Percentiles rank a stretch among this genome's conserved stretches.
These are phyloP conservation scores for Galaxea fascicularis DNA, from an alignment of 92 coral and sea anemone species.

Conservation along the genomic window DNA sequence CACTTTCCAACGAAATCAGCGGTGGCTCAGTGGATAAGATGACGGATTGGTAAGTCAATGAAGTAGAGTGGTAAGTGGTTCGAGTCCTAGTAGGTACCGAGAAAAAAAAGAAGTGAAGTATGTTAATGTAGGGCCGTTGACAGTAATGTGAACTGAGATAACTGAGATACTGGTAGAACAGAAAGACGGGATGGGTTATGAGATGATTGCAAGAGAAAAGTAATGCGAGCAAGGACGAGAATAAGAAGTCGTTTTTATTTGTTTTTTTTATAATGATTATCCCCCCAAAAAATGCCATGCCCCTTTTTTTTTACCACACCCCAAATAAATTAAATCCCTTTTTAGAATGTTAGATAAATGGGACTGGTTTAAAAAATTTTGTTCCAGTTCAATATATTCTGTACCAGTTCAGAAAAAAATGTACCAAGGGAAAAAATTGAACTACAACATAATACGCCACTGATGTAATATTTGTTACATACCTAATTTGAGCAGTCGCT, in stretches of 20 bases:
- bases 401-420: background rate
- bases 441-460: too few relatives aligned
- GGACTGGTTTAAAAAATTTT: conserved; percentile 4
- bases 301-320: background rate
- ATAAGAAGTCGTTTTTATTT: too few relatives aligned
- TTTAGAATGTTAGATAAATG: conserved; percentile 7
- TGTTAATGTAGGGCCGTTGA: background rate
- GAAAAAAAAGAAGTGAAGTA: background rate
- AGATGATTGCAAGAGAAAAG: background rate
- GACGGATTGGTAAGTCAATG: background rate
- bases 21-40: background rate
- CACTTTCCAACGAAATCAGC: background rate
- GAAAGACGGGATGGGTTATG: background rate
- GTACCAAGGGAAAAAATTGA: too few relatives aligned
- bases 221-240: background rate
- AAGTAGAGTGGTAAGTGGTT: background rate
- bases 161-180: background rate
- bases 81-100: background rate
- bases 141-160: background rate
- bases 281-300: background rate
- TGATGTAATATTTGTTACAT: too few relatives aligned
- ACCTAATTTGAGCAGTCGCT: too few relatives aligned
- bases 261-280: too few relatives aligned
- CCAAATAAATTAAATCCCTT: conserved; percentile 13
- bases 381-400: background rate